Base-by-base conservation (phyloP, 2,888 invertebrate species). In the Pimpla rufipes region DNA sequence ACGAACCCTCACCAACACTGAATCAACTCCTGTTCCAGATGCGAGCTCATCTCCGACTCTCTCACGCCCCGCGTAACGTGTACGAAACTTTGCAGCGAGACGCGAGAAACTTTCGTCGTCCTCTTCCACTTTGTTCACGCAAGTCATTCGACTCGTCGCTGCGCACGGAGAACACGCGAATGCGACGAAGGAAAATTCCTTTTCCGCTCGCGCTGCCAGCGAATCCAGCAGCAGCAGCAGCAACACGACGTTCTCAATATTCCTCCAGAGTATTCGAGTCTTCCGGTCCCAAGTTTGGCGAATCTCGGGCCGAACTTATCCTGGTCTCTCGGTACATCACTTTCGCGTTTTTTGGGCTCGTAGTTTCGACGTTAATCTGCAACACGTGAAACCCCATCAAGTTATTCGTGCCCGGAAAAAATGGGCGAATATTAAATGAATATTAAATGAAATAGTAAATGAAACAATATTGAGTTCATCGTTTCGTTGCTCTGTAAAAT, bases 1-100 rank as follows among this genome's bases (percentile, higher is more conserved):
- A 11, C 1, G 10, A n/a, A 52, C 18, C 18, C 11, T 4, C 18
- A 47, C 35, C 57, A 40, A 64, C 42, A 67, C 67, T 67, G 66
- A 73, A 57, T 16, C 29, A 37, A 11, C 23, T 52, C 64, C 70
- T 79, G 59, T 74, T 62, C 55, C 37, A 74, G 73, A 79, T 70
- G 68, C 71, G 55, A 68, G 59, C 79, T 64, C 79, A 64, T 45
- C 67, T 71, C 45, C 37, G 73, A 74, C 23, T 50, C 67, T 70
- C 23, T 52, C 37, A 75, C 70, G 18, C 37, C 16, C 3, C 13
- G 4, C 29, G 35, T n/a, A 13, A 75, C 64, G 62, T 70, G 50
- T 71, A 52, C 18, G 68, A 62, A 76, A 80, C 68, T 77, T 80
- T n/a, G 23, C 13, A 23, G 6, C 13, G 52, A 70, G 50, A 59